Base-by-base conservation (phyloP, 2,113 vertebrate genomes). In the Oreotrochilus melanogaster region DNA sequence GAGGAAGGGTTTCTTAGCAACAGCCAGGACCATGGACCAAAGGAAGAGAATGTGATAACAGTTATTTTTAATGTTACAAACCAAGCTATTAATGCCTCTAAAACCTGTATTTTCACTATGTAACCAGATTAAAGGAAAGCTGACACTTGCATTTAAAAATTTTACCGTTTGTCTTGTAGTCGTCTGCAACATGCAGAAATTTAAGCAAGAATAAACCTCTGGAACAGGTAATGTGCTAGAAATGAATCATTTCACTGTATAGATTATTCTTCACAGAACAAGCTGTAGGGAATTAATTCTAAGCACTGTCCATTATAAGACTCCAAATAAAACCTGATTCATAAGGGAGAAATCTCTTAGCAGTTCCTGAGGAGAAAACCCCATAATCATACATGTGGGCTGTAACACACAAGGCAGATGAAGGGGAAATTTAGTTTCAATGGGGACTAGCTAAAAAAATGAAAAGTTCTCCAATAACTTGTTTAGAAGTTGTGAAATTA, bases 1-100 rank as follows among this genome's bases (percentile, higher is more conserved):
- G 73, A 89, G 84, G 54, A 89, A 89, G 66, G 62, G 93, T 95
- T 95, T 95, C 94, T 92, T 95, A 92, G 96, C 93, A 96, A 95
- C 93, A 93, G 70, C 75, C 53, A 5, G 1, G 80, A 86, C 89
- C 84, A 65, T 54, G 89, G 69, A 69, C 78, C 31, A 75, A 72
- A 85, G 84, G 35, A 91, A 79, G 57, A 71, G 78, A 93, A 66
- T 70, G 42, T 51, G 83, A 78, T 85, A 57, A 57, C 4, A 78
- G 50, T 23, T 93, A 75, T 91, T 92, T 93, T 87, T 79, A 91
- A 84, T 62, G 37, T 69, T 86, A 76, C 23, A 94, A 81, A 43
- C 9, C 48, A 75, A 89, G 60, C 31, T 2, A 79, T 75, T 71
- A 75, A 72, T 42, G 31, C 58, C 30, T 78, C 62, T 82, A 75